phyloP scores from a whole-genome alignment of 2,888 invertebrate genomes.

The Alcis repandata region DNA sequence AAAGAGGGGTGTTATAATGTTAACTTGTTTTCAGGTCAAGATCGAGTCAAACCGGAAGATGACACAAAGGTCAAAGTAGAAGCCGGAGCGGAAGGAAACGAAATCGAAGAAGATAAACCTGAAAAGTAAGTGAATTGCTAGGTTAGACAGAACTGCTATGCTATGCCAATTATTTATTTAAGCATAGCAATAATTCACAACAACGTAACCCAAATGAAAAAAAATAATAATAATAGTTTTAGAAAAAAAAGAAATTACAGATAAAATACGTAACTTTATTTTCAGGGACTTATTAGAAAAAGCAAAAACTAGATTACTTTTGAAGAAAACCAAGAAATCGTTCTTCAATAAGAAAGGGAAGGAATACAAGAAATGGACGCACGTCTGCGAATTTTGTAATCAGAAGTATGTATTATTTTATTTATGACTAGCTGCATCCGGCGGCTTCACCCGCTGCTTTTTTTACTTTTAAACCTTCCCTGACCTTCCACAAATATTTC shows the following conservation, averaged over 20 bases:
- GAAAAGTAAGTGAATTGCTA: neutral
- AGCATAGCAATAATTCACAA: too few relatives aligned
- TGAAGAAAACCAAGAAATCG: constrained; percentile 45
- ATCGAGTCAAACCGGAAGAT: constrained; percentile 46
- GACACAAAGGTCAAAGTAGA: constrained; percentile 50
- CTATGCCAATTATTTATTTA: too few relatives aligned
- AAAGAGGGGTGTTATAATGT: neutral
- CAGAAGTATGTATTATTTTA: constrained; percentile 55
- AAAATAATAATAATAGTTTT: too few relatives aligned
- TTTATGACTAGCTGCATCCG: too few relatives aligned
- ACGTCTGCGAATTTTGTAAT: constrained; percentile 74
- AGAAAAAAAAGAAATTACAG: too few relatives aligned
- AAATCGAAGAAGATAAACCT: constrained; percentile 41
- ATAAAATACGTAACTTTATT: too few relatives aligned
- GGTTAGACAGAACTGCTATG: neutral
- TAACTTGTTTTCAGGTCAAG: constrained; percentile 50
- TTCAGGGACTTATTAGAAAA: constrained; percentile 55
- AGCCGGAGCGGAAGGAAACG: constrained; percentile 14
- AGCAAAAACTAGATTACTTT: constrained; percentile 48
- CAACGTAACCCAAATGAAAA: too few relatives aligned
- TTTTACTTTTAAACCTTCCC: too few relatives aligned
- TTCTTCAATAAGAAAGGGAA: constrained; percentile 51
- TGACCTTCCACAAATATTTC: too few relatives aligned
- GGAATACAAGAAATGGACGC: constrained; percentile 64
- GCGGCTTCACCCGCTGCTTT: too few relatives aligned